Base-by-base conservation (phyloP, 2,113 vertebrate genomes). In the Catharus fuscescens region DNA sequence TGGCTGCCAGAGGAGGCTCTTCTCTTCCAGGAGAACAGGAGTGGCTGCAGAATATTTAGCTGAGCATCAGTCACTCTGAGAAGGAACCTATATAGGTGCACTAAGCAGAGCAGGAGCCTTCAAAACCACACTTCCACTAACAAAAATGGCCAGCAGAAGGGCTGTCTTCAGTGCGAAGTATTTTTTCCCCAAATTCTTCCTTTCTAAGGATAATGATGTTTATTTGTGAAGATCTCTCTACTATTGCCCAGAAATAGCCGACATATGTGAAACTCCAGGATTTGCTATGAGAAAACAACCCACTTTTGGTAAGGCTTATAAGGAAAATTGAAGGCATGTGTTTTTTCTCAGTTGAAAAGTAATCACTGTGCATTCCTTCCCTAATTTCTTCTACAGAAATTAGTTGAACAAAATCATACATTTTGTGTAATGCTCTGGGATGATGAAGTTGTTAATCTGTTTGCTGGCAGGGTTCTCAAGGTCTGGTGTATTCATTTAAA, bases 231-330 rank as follows among this genome's bases (percentile, higher is more conserved):
- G n/a, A 72, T 44, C 23, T 81, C 25, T 92, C n/a, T 67, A 24
- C 48, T 56, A 20, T 81, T 93, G 57, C 44, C 76, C 80, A 94
- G 64, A 95, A 94, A 88, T 40, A 78, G 34, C 44, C 83, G 77
- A 53, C 85, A 85, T 79, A 76, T 89, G 73, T 89, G 73, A 28
- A 92, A 89, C 48, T 76, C 13, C 12, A 48, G 38, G 36, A 56
- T 61, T 62, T 84, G 50, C 26, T 88, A 24, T 86, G 42, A 94
- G 23, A 90, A 94, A 95, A 88, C 50, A 95, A 78, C 50, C 19
- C 23, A 13, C 40, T 91, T 92, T 67, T 92, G n/a, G 17, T 87
- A 85, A 61, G 40, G 9, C 48, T 94, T 79, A 36, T n/a, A 71
- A 84, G 61, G 48, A 91, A 92, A 89, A 82, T 34, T 29, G 54